A percentile compares a stretch with the other conserved stretches of the same genome.
phyloP scores from a whole-genome alignment of 2,113 vertebrate genomes.

The Fulica atra region DNA sequence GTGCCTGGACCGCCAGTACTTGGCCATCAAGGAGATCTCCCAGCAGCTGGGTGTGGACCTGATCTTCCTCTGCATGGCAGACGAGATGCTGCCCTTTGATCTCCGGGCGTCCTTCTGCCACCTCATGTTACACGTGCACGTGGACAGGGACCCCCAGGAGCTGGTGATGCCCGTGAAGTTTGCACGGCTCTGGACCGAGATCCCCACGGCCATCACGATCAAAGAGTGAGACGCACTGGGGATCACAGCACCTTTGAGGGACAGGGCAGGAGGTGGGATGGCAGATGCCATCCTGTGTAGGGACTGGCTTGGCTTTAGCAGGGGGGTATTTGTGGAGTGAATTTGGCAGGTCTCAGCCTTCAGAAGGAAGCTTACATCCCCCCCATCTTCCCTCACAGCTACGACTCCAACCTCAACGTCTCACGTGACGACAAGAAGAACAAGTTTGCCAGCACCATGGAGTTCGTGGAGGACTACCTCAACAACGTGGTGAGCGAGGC shows the following conservation, averaged over 20 bases:
- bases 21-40: slow-evolving; percentile 97
- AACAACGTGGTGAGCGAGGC: slow-evolving; percentile 94
- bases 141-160: slow-evolving; percentile 97
- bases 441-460: slow-evolving; percentile 95
- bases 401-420: slow-evolving; percentile 93
- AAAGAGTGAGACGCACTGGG: slow-evolving; percentile 84
- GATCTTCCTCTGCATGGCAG: slow-evolving; percentile 98
- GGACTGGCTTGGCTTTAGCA: background rate
- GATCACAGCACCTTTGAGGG: background rate
- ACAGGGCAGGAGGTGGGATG: background rate
- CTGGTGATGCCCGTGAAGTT: slow-evolving; percentile 95
- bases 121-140: slow-evolving; percentile 96
- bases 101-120: slow-evolving; percentile 96
- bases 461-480: slow-evolving; percentile 97
- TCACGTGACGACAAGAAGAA: slow-evolving; percentile 97
- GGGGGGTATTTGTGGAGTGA: background rate
- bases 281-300: background rate
- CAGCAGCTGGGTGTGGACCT: slow-evolving; percentile 95
- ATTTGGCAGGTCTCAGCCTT: background rate
- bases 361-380: background rate
- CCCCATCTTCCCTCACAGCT: slow-evolving; percentile 70
- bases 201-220: slow-evolving; percentile 94
- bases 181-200: slow-evolving; percentile 95
- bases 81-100: slow-evolving; percentile 94
- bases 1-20: slow-evolving; percentile 97